Conservation (phyloP, 2,113 vertebrate genomes). For the Bombycilla garrulus region DNA sequence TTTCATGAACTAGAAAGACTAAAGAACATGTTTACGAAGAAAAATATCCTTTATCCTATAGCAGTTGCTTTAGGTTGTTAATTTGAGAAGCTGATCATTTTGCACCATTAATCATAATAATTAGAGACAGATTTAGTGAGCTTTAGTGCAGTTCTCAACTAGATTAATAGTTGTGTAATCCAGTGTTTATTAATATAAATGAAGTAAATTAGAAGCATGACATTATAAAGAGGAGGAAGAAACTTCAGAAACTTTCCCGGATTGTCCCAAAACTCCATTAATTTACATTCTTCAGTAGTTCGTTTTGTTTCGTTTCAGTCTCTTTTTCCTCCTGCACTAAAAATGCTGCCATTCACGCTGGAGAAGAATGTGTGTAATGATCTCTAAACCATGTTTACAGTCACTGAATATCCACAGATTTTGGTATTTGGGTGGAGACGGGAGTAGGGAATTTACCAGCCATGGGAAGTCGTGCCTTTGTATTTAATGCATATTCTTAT, state of each 20-base stretch:
- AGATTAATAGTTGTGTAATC: slow-evolving; percentile 72
- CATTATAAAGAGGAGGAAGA: slow-evolving; percentile 66
- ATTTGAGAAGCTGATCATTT: slow-evolving; percentile 70
- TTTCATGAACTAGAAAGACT: slow-evolving; percentile 61
- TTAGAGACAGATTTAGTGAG: slow-evolving; percentile 74
- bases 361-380: not conserved
- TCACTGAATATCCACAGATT: not conserved
- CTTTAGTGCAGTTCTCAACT: slow-evolving; percentile 71
- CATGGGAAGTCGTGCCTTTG: not conserved
- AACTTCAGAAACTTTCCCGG: slow-evolving; percentile 48
- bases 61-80: slow-evolving; percentile 64
- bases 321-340: not conserved
- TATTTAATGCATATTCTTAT: not conserved
- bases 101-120: slow-evolving; percentile 75
- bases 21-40: slow-evolving; percentile 49
- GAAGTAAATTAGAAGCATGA: slow-evolving; percentile 70
- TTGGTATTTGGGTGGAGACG: not conserved
- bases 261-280: slow-evolving; percentile 45
- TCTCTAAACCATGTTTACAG: not conserved
- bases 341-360: not conserved
- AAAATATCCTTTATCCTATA: slow-evolving; percentile 57
- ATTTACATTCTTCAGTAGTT: slow-evolving; percentile 49
- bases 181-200: slow-evolving; percentile 77
- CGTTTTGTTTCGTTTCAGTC: slow-evolving; percentile 5
- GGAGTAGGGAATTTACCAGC: not conserved